Evolutionary conservation across 2,797 vertebrate genomes (phyloP), one percentile per base, ranked within the genome.

Genomic region (Channa striata): DNA sequence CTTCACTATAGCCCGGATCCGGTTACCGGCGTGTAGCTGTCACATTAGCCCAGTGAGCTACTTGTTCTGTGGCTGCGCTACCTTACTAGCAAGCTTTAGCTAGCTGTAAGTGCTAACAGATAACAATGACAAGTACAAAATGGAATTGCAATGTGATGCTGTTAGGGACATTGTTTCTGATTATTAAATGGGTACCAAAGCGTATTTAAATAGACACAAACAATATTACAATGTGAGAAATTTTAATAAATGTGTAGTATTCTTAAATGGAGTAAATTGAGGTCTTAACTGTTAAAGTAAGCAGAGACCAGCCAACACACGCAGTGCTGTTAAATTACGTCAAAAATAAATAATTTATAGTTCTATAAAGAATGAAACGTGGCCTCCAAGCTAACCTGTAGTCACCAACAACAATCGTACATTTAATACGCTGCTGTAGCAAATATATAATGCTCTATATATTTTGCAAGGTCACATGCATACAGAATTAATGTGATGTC

Each of bases 111-210:
- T 50, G 90, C 86, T 90, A 87, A 86, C 66, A 47, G 80, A 68
- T 78, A 86, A 89, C 83, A 87, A 86, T 88, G 85, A 84, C 82
- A 85, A 78, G 87, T 81, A 16, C 34, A 37, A 64, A 77, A 68
- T 0, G 19, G 6, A 47, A 33, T 6, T 21, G 21, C 48, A 34
- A 8, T 8, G n/a, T 1, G 33, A 7, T n/a, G 13, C 4, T 33
- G 19, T 21, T 40, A n/a, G 46, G 36, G 1, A 17, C 4, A 3
- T 0, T 5, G 20, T 3, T 13, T 16, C 9, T 0, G 1, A 3
- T 5, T 7, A 47, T n/a, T 46, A 8, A 17, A 50, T 4, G 0
- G 11, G 3, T 2, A 19, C 2, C 1, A 1, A 13, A 47, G 0
- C 10, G 11, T 20, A 13, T 57, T 43, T 0, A 59, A 19, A 12